Conservation (phyloP, 2,797 vertebrate species). For the Halcyon chelicuti region DNA sequence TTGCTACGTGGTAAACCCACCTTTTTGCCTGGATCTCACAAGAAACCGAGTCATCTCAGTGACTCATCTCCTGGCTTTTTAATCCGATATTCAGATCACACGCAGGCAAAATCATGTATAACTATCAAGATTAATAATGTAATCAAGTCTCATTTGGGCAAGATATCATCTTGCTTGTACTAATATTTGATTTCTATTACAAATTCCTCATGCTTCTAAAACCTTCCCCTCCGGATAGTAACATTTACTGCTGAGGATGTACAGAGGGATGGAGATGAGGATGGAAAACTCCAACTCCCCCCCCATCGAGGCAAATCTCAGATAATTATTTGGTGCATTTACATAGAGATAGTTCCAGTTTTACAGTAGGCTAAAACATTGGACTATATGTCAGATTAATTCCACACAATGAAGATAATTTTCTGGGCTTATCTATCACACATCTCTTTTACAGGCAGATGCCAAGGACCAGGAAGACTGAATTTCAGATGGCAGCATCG, state of each 20-base stretch:
- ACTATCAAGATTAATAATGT: slow-evolving; percentile 46
- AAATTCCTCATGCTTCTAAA: slow-evolving; percentile 34
- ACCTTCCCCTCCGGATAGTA: not conserved
- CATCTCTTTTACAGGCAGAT: slow-evolving; percentile 51
- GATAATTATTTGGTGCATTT: slow-evolving; percentile 34
- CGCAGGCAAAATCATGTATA: not conserved
- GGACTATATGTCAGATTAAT: slow-evolving; percentile 39
- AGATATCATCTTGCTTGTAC: slow-evolving; percentile 62
- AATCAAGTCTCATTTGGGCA: slow-evolving; percentile 44
- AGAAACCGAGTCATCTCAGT: not conserved
- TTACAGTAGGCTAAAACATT: not conserved
- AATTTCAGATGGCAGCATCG: slow-evolving; percentile 4
- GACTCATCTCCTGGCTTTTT: not conserved
- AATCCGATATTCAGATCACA: slow-evolving; percentile 11
- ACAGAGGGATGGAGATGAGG: not conserved
- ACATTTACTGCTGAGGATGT: not conserved
- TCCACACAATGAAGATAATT: slow-evolving; percentile 61
- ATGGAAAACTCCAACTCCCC: not conserved
- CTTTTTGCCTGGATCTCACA: not conserved
- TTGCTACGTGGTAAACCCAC: not conserved
- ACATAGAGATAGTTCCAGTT: slow-evolving; percentile 16
- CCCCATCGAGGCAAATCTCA: not conserved
- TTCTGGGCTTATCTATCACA: slow-evolving; percentile 24
- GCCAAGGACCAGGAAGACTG: slow-evolving; percentile 41
- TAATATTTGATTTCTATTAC: slow-evolving; percentile 64